phyloP scores from a whole-genome alignment of 2,113 vertebrate genomes.

The Phainopepla nitens region DNA sequence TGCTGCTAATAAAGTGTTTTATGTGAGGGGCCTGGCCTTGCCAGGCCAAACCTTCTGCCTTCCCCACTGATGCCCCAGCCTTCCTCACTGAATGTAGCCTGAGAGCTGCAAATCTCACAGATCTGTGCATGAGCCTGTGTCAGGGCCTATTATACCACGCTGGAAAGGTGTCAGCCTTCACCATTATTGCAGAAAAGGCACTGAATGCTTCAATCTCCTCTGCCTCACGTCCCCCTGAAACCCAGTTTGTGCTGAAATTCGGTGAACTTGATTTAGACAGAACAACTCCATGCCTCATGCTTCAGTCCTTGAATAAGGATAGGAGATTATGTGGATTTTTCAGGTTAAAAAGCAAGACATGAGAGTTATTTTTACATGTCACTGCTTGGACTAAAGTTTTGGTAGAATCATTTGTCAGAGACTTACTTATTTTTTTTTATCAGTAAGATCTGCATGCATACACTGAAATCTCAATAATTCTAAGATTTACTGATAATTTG shows the following conservation, averaged over 20 bases:
- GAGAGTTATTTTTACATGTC: neutral
- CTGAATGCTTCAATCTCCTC: neutral
- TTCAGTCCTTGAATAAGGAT: neutral
- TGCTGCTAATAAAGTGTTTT: neutral
- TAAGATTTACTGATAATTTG: neutral
- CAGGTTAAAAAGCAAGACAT: neutral
- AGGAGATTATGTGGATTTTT: neutral
- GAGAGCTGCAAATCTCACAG: neutral
- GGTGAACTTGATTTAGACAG: neutral
- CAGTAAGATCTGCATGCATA: neutral
- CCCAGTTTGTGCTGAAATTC: neutral
- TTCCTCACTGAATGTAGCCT: neutral
- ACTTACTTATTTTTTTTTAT: no score
- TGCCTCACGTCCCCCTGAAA: neutral
- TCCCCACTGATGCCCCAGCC: neutral
- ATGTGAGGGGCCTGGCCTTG: neutral
- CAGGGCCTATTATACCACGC: rapidly evolving
- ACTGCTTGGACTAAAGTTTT: neutral
- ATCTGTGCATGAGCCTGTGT: neutral
- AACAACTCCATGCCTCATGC: neutral
- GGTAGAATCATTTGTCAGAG: neutral
- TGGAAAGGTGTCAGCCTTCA: neutral
- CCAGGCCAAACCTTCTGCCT: neutral
- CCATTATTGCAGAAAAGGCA: neutral
- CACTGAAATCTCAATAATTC: neutral